Base-by-base conservation (phyloP, 2,888 invertebrate genomes). In the Acrobasis consociella region DNA sequence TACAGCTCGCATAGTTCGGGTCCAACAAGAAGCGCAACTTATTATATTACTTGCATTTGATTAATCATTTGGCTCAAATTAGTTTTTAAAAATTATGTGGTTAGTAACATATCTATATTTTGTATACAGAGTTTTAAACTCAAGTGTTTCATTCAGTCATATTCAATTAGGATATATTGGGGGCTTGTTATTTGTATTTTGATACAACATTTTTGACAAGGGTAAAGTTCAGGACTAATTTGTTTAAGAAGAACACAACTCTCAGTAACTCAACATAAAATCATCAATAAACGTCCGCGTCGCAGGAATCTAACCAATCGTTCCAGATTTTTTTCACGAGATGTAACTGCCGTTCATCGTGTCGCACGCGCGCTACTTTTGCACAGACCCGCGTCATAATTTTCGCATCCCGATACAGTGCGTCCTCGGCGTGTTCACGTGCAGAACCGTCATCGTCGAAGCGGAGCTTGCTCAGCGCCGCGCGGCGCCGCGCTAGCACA, bases 401-500 rank as follows among this genome's bases (percentile, higher is more conserved):
- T 46, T 11, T 46, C 2, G 46, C 3, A 46, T 46, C 46, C 13
- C 46, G 46, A n/a, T n/a, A 2, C n/a, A 46, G 46, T 13, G 46
- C 46, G 46, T 13, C 46, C 46, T 46, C 46, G 13, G 46, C 46
- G n/a, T n/a, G 46, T 11, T 46, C 11, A 0, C 42, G 42, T 13
- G 42, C 42, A 13, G 42, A 42, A 0, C 11, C 13, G 11, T 11
- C 42, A 5, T 42, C 42, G 42, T 13, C 11, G 11, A 42, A n/a
- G 13, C 46, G 46, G 53, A 22, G 51, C 13, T 22, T 3, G 16
- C 51, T 49, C 58, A 46, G 65, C 65, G 58, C 49, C 16, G 62
- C 49, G 13, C 58, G 31, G 62, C 58, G 53, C 61, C 58, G 64
- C 72, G 60, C 80, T 87, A 91, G 84, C 91, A 91, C 65, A 91